These are phyloP conservation scores for Trichonephila clavipes DNA, from an alignment of 1,140 invertebrate genomes.

Conservation along the genomic window DNA sequence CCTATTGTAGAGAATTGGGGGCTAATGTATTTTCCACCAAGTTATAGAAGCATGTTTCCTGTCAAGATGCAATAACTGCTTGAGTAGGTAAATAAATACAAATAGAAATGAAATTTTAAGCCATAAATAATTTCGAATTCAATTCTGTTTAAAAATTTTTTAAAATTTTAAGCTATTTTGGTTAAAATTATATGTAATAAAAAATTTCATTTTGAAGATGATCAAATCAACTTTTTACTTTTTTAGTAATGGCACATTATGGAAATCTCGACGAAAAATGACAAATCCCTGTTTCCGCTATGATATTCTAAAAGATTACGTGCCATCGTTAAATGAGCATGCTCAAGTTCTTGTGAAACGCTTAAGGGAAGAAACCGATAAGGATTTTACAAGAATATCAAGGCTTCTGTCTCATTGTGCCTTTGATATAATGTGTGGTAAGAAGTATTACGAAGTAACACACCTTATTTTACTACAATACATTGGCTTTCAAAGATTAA, in stretches of 20 bases:
- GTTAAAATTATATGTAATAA: constrained; percentile 50
- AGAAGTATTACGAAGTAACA: neutral
- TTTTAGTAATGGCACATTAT: constrained; percentile 81
- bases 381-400: constrained; percentile 74
- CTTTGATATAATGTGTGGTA: constrained; percentile 76
- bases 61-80: too few species aligned
- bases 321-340: constrained; percentile 83
- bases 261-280: constrained; percentile 82
- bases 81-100: too few species aligned
- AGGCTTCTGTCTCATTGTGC: constrained; percentile 37
- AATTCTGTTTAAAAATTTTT: too few species aligned
- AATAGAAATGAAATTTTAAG: neutral
- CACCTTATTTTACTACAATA: too few species aligned
- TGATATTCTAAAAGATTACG: constrained; percentile 83
- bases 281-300: constrained; percentile 84
- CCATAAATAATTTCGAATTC: too few species aligned
- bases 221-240: too few species aligned
- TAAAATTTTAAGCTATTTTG: too few species aligned
- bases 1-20: too few species aligned
- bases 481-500: too few species aligned
- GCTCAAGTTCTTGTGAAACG: constrained; percentile 79
- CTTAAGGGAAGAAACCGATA: constrained; percentile 78
- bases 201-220: too few species aligned
- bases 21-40: neutral
- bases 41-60: too few species aligned